Conservation (phyloP, 1,140 invertebrate species). For the Zeugodacus cucurbitae region DNA sequence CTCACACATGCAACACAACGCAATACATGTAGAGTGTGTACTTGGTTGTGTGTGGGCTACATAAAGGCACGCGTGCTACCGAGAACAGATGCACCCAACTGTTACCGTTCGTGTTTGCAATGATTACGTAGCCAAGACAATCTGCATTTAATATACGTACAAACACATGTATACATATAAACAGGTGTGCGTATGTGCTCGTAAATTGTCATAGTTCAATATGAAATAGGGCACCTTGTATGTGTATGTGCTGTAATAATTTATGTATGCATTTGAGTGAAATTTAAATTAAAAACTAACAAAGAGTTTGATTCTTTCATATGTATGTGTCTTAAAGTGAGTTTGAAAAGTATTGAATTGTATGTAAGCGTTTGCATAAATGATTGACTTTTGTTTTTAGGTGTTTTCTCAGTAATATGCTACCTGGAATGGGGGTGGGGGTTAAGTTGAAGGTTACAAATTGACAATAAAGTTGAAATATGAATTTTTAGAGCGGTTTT, state of each 20-base stretch:
- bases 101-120: not conserved
- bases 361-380: no score
- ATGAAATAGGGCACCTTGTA: not conserved
- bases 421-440: no score
- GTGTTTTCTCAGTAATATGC: no score
- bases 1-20: not conserved
- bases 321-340: not conserved
- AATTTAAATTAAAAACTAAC: conserved; percentile 26
- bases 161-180: no score
- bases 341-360: no score
- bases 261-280: not conserved
- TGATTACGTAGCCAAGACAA: not conserved
- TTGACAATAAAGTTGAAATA: no score
- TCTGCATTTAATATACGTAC: not conserved
- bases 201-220: not conserved
- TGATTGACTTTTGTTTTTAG: no score
- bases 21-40: not conserved
- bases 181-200: not conserved
- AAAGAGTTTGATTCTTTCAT: not conserved
- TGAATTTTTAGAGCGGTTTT: no score
- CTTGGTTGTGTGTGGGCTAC: not conserved
- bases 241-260: not conserved
- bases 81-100: not conserved
- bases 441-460: no score
- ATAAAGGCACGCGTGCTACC: not conserved